phyloP scores from a whole-genome alignment of 64 coral and sea anemone species.

The Actinia tenebrosa region DNA sequence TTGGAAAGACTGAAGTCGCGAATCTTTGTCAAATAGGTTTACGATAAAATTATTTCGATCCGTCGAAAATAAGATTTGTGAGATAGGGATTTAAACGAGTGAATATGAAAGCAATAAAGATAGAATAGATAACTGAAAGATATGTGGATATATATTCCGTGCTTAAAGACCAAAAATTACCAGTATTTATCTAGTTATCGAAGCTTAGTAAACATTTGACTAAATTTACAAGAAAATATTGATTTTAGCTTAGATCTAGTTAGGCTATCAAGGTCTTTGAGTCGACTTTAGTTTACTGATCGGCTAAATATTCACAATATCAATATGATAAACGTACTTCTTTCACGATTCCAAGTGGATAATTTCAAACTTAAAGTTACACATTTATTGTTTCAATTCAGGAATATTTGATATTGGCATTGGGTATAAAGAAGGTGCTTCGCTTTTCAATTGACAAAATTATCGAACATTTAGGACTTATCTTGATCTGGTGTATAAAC shows the following conservation, averaged over 20 bases:
- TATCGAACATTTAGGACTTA: neutral
- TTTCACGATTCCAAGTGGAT: neutral
- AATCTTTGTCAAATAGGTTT: neutral
- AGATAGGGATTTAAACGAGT: neutral
- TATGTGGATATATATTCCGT: neutral
- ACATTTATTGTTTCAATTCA: neutral
- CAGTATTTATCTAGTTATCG: slow-evolving; percentile 1
- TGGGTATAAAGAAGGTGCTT: neutral
- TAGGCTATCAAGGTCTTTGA: neutral
- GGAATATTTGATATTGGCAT: slow-evolving; percentile 6
- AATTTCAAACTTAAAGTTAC: neutral
- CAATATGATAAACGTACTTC: neutral
- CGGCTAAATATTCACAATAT: neutral
- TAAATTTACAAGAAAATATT: slow-evolving; percentile 30
- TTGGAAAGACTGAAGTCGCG: neutral
- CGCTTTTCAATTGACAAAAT: neutral
- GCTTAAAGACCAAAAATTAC: neutral
- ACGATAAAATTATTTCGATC: slow-evolving; percentile 1
- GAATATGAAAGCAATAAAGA: neutral
- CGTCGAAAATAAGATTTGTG: neutral
- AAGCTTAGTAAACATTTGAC: slow-evolving; percentile 3
- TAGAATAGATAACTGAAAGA: neutral
- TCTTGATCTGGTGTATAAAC: neutral
- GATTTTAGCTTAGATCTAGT: neutral
- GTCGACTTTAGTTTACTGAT: neutral